Evolutionary conservation across 2,888 invertebrate species (phyloP), one percentile per base, ranked within the genome.

Genomic region (Fabriciana adippe): DNA sequence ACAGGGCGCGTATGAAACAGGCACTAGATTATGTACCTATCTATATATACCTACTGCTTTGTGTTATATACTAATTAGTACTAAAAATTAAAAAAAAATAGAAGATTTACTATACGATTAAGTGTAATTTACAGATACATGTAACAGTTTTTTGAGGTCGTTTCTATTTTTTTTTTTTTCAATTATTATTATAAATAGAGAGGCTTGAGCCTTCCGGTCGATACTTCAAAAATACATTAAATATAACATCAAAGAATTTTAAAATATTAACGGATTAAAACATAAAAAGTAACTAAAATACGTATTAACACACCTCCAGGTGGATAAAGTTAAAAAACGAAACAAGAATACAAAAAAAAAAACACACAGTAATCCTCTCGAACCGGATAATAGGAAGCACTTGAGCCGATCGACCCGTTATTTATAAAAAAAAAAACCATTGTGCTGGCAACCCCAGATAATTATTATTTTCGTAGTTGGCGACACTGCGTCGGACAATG

Each of bases 391-490:
- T 88, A 88, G 90, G 90, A 88, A 90, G 86, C 88, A 90, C 92
- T 92, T 88, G 89, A 91, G 87, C 86, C 89, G 86, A 87, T 88
- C 88, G 88, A 87, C 84, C 86, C 88, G 89, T 87, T 90, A 89
- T 87, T 89, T 83, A 81, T 82, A 85, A 86, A 54, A 89, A 54
- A 89, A 86, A 85, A 82, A 77, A 69, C 87, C 73, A 88, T 91
- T 89, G 89, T 90, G 77, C 75, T 81, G 80, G 81, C 87, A 87
- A 80, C 92, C 91, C 92, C 84, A 85, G 87, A 90, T 92, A 92
- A 92, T 92, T 91, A 92, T 92, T 91, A 92, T 92, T 92, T 91
- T 92, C 87, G 88, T 90, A 90, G 90, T 90, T 90, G 90, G 91
- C 90, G 90, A 92, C 92, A 91, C 89, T 86, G 89, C 79, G 75